Evolutionary conservation across 2,797 vertebrate genomes (phyloP).

Genomic region (Argentina silus): DNA sequence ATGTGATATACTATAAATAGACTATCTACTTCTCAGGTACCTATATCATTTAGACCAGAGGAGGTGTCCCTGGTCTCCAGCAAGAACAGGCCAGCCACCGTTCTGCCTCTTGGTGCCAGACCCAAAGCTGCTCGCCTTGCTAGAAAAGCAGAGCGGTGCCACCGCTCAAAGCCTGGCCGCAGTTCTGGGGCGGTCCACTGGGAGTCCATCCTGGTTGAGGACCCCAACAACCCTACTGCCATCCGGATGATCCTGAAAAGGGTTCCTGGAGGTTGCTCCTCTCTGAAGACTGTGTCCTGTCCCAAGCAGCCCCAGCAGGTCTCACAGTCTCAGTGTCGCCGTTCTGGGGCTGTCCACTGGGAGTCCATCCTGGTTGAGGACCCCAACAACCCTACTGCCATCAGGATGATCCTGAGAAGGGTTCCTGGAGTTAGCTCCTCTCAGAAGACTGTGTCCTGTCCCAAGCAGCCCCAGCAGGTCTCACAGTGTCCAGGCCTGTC

Average conservation of each 20-base stretch:
- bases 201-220: slow-evolving; percentile 1
- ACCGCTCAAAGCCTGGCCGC: too few species aligned
- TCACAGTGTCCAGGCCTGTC: not conserved
- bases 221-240: not conserved
- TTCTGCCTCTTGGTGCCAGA: too few species aligned
- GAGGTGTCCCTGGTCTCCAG: too few species aligned
- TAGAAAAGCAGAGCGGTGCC: too few species aligned
- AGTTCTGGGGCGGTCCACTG: too few species aligned
- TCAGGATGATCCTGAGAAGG: slow-evolving; percentile 3
- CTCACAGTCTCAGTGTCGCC: not conserved
- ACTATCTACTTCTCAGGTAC: too few species aligned
- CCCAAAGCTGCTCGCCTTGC: too few species aligned
- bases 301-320: not conserved
- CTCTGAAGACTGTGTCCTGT: not conserved
- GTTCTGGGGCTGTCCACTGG: too few species aligned
- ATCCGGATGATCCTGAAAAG: slow-evolving; percentile 1
- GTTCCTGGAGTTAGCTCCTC: not conserved
- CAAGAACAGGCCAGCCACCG: too few species aligned
- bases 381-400: not conserved
- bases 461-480: not conserved
- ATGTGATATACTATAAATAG: too few species aligned
- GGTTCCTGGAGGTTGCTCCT: not conserved
- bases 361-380: slow-evolving; percentile 4
- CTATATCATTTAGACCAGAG: too few species aligned
- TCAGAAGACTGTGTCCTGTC: not conserved